A percentile compares a stretch with the other conserved stretches of the same genome.
phyloP scores from a whole-genome alignment of 2,797 vertebrate species.

The Falco naumanni region DNA sequence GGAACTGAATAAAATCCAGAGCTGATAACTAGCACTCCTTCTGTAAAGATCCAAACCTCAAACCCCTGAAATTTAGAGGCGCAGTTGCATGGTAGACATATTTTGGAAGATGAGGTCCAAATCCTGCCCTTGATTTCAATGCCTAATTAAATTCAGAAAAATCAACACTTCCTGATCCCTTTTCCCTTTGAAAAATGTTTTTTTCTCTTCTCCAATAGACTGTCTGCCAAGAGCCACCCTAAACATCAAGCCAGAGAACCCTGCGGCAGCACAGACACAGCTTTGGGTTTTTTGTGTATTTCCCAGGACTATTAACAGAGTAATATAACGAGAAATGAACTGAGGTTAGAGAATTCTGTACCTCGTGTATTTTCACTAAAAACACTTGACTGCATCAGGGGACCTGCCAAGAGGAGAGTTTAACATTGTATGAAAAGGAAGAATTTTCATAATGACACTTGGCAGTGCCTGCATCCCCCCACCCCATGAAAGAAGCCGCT shows the following conservation, averaged over 20 bases:
- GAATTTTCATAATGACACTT: constrained; percentile 65
- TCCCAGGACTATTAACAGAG: constrained; percentile 47
- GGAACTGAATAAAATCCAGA: neutral
- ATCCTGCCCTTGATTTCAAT: neutral
- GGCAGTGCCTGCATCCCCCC: constrained; percentile 39
- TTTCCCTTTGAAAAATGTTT: neutral
- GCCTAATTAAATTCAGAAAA: neutral
- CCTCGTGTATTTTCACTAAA: constrained; percentile 55
- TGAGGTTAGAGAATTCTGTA: constrained; percentile 64
- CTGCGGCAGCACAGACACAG: neutral
- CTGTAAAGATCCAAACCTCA: neutral
- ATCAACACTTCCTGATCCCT: neutral
- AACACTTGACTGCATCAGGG: constrained; percentile 41
- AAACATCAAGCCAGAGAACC: neutral
- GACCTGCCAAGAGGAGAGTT: constrained; percentile 57
- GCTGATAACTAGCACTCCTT: neutral
- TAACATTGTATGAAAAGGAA: constrained; percentile 57
- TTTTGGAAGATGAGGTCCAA: neutral
- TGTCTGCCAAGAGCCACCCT: constrained; percentile 13
- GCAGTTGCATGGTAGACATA: neutral
- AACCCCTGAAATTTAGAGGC: neutral
- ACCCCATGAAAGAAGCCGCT: constrained; percentile 25
- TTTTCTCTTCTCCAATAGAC: neutral
- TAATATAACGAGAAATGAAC: constrained; percentile 61
- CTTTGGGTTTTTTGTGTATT: neutral